phyloP scores from a whole-genome alignment of 2,797 vertebrate genomes.

The Poecilia gillii region DNA sequence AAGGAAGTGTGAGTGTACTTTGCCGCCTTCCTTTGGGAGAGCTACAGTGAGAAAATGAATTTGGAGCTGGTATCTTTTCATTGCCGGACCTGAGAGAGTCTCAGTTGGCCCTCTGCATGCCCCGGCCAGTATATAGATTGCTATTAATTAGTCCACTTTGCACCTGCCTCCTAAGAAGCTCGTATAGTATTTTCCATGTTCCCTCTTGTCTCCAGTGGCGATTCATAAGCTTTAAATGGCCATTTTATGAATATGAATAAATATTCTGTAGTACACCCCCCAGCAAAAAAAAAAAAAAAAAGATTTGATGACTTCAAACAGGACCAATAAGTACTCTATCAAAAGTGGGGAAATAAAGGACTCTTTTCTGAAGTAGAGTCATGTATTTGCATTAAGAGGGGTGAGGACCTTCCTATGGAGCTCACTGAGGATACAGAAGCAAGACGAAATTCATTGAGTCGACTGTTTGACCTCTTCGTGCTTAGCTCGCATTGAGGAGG shows the following conservation, averaged over 20 bases:
- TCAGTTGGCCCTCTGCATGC: conserved; percentile 71
- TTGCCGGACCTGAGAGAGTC: conserved; percentile 78
- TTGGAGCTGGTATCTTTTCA: conserved; percentile 81
- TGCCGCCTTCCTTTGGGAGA: conserved; percentile 75
- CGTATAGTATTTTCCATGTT: conserved; percentile 73
- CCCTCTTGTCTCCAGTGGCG: conserved; percentile 66
- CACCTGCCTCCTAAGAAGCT: conserved; percentile 76
- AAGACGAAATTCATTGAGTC: conserved; percentile 56
- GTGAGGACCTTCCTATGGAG: conserved; percentile 63
- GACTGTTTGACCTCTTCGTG: conserved; percentile 61
- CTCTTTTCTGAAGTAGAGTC: conserved; percentile 51
- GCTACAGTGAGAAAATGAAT: conserved; percentile 80
- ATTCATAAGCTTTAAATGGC: conserved; percentile 65
- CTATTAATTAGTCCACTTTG: conserved; percentile 83
- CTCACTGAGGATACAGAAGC: conserved; percentile 51
- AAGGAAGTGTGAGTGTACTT: conserved; percentile 77
- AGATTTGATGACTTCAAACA: conserved; percentile 56
- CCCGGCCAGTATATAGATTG: conserved; percentile 77
- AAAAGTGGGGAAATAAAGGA: conserved; percentile 48
- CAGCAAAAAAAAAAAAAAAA: conserved; percentile 46
- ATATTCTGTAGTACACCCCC: conserved; percentile 64
- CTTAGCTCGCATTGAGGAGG: conserved; percentile 65
- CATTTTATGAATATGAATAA: conserved; percentile 77
- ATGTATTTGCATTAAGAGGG: conserved; percentile 70
- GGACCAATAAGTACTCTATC: conserved; percentile 59